Evolutionary conservation across 2,797 vertebrate species (phyloP), one percentile per base, ranked within the genome.

Genomic region (Karalla daura): DNA sequence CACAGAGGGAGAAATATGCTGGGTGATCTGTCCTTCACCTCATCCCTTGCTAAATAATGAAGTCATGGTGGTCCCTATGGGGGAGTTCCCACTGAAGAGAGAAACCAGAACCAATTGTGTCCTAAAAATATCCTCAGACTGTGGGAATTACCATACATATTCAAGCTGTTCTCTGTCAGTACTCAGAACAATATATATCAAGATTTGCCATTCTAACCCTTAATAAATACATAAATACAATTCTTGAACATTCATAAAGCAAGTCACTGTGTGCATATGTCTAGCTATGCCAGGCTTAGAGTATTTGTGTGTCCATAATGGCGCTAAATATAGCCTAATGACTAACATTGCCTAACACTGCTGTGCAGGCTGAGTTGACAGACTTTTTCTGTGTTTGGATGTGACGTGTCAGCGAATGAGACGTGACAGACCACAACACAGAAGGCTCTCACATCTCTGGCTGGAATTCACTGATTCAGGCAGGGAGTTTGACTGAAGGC

Each of bases 271-370:
- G 51, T 61, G 0, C 25, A 24, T 47, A 18, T 44, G 25, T 46
- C 46, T 47, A 15, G 59, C 28, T 40, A 6, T 62, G 47, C 39
- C 40, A 70, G 46, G n/a, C 21, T 64, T 33, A 75, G 30, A 58
- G 56, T 28, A 50, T 72, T 20, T 76, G 58, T 78, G 59, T 80
- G 59, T 74, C 30, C 63, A 41, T 46, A 54, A 63, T 23, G 18
- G 58, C 40, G 66, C 86, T 86, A 90, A 85, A 89, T 80, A 78
- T 89, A 91, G 66, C 53, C 58, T 66, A 74, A 80, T 91, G 84
- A 89, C 84, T 88, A 88, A 88, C 43, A 47, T 58, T 69, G 69
- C 59, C 71, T n/a, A n/a, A n/a, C 35, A 70, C 67, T 65, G 18
- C 63, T 78, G 56, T 28, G 28, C 62, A 79, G 65, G 56, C 45